phyloP scores from a whole-genome alignment of 2,888 invertebrate species.

The Aphidius colemani region DNA sequence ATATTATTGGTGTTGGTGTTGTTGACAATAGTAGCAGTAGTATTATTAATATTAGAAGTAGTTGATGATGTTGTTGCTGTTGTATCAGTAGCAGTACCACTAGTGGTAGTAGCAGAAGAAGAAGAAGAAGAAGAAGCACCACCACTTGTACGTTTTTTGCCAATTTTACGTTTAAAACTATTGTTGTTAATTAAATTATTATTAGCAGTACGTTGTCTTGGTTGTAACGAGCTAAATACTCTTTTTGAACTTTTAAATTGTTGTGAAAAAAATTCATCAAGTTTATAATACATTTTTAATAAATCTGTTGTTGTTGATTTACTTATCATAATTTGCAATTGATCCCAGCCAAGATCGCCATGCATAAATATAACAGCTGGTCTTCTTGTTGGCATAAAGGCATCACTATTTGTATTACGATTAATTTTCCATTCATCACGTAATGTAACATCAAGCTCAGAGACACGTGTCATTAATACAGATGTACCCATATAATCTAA shows the following conservation, averaged over 20 bases:
- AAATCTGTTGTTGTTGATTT: constrained; percentile 96
- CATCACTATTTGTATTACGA: constrained; percentile 60
- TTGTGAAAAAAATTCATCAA: constrained; percentile 97
- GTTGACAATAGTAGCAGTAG: no score
- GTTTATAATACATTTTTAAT: constrained; percentile 93
- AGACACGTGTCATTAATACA: constrained; percentile 88
- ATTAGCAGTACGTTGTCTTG: constrained; percentile 57
- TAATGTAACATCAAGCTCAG: constrained; percentile 77
- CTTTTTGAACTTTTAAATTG: constrained; percentile 96
- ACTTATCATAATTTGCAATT: constrained; percentile 94
- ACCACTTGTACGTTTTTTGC: no score
- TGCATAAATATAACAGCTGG: constrained; percentile 91
- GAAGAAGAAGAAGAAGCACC: no score
- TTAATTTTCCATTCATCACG: constrained; percentile 87
- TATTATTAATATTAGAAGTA: no score
- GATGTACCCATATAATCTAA: constrained; percentile 99
- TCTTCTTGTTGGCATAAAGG: constrained; percentile 70
- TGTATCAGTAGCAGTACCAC: no score
- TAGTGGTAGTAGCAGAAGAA: no score
- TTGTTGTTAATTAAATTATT: constrained; percentile 44
- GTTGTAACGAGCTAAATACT: constrained; percentile 78
- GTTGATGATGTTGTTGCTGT: no score
- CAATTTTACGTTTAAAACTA: no score
- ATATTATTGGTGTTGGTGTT: no score
- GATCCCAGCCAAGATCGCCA: constrained; percentile 93